Evolutionary conservation across 2,113 vertebrate species (phyloP).

Genomic region (Chunga burmeisteri): DNA sequence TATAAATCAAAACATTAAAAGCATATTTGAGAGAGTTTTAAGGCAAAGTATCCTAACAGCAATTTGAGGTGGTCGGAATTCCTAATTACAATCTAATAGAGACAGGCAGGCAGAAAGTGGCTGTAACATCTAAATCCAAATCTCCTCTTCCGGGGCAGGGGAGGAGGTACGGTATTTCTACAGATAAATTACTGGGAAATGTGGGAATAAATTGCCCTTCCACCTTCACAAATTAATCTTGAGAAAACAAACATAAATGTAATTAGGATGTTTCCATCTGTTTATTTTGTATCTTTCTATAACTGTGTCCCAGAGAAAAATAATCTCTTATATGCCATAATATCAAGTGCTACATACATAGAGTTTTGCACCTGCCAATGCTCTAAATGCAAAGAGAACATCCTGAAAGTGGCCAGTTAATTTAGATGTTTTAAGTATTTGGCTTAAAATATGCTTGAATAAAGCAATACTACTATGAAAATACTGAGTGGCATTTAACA

Average conservation of each 20-base stretch:
- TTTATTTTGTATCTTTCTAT: neutral
- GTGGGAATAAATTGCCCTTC: neutral
- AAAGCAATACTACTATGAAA: neutral
- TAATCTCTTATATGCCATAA: neutral
- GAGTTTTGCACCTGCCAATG: neutral
- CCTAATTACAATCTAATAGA: slow-evolving; percentile 2
- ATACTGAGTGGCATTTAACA: neutral
- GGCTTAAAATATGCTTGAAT: neutral
- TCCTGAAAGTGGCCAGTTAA: neutral
- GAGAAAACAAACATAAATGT: neutral
- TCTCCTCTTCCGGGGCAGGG: neutral
- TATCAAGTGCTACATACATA: neutral
- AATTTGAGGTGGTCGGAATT: slow-evolving; percentile 5
- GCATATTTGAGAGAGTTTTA: slow-evolving; percentile 33
- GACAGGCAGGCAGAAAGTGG: neutral
- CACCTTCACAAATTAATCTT: neutral
- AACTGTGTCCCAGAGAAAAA: neutral
- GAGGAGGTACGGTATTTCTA: neutral
- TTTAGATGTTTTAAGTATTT: neutral
- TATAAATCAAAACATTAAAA: neutral
- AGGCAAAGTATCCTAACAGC: neutral
- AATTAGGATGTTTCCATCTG: neutral
- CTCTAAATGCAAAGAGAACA: neutral
- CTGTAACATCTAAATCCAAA: neutral
- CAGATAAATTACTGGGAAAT: neutral